Evolutionary conservation across 1,140 invertebrate species (phyloP).

Genomic region (Heliconius eleuchia): DNA sequence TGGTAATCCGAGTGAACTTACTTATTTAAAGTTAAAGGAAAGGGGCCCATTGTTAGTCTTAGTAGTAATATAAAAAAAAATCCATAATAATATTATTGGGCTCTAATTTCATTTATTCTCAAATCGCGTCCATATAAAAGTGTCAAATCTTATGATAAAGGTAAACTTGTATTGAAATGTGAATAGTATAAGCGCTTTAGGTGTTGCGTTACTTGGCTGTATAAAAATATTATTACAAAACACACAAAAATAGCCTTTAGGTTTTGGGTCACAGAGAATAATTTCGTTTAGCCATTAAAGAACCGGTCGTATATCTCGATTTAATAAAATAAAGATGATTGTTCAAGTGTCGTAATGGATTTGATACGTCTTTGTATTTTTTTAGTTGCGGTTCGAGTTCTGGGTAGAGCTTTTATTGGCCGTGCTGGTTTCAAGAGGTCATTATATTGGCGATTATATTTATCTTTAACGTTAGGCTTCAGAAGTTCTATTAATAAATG

Average conservation of each 20-base stretch:
- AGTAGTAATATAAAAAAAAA: conserved; percentile 45
- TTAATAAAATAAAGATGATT: conserved; percentile 55
- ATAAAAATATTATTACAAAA: conserved; percentile 15
- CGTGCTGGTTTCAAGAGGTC: conserved; percentile 43
- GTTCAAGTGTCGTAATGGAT: conserved; percentile 55
- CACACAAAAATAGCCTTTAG: conserved; percentile 33
- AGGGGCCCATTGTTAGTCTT: conserved; percentile 51
- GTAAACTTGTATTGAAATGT: conserved; percentile 60
- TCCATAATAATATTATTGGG: conserved; percentile 75
- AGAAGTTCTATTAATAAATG: not conserved
- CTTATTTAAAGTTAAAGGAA: conserved; percentile 57
- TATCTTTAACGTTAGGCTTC: conserved; percentile 16
- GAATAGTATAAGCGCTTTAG: conserved; percentile 46
- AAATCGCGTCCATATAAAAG: conserved; percentile 52
- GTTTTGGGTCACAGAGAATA: not conserved
- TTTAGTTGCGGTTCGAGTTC: conserved; percentile 26
- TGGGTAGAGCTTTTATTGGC: conserved; percentile 43
- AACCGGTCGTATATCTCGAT: conserved; percentile 33
- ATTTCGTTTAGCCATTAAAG: conserved; percentile 2
- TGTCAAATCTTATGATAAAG: conserved; percentile 20
- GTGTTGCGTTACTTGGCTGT: conserved; percentile 49
- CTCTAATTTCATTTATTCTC: conserved; percentile 72
- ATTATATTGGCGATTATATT: conserved; percentile 34
- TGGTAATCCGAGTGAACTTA: conserved; percentile 65
- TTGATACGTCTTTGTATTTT: conserved; percentile 40